These are phyloP conservation scores for Crotalus adamanteus DNA, from an alignment of 2,797 vertebrate genomes.

Conservation along the genomic window DNA sequence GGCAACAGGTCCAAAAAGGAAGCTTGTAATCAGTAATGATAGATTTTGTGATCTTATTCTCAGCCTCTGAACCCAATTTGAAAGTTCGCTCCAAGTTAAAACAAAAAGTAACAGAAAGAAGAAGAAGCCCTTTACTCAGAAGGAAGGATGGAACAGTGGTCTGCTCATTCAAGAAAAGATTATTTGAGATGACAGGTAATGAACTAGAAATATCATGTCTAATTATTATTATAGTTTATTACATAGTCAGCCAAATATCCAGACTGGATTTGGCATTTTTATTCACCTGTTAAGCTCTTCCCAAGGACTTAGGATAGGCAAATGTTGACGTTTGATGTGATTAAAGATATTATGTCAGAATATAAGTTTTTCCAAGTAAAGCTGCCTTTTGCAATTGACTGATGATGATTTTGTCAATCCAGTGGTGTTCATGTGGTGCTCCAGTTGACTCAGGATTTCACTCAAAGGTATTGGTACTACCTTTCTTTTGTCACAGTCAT, in stretches of 20 bases:
- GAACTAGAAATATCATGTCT: conserved; percentile 30
- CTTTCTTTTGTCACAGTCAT: not conserved
- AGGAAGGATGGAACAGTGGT: conserved; percentile 78
- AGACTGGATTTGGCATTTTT: not conserved
- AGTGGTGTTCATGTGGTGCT: not conserved
- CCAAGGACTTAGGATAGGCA: not conserved
- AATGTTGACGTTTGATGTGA: not conserved
- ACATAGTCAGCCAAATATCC: not conserved
- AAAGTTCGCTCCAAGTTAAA: conserved; percentile 84
- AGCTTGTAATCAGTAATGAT: conserved; percentile 20
- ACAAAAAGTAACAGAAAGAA: conserved; percentile 82
- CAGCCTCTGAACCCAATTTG: conserved; percentile 83
- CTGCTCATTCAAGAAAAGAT: conserved; percentile 80
- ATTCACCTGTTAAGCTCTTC: not conserved
- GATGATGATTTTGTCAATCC: not conserved
- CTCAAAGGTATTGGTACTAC: not conserved
- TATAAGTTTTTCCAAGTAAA: not conserved
- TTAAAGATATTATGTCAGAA: not conserved
- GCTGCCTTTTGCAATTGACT: not conserved
- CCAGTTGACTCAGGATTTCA: not conserved
- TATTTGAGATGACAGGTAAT: conserved; percentile 83
- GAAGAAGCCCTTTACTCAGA: conserved; percentile 81
- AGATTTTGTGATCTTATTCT: conserved; percentile 63
- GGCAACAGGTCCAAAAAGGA: not conserved
- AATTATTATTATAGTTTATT: not conserved